Evolutionary conservation across 2,888 invertebrate genomes (phyloP).

Genomic region (Pseudococcus jackbeardsleyi): DNA sequence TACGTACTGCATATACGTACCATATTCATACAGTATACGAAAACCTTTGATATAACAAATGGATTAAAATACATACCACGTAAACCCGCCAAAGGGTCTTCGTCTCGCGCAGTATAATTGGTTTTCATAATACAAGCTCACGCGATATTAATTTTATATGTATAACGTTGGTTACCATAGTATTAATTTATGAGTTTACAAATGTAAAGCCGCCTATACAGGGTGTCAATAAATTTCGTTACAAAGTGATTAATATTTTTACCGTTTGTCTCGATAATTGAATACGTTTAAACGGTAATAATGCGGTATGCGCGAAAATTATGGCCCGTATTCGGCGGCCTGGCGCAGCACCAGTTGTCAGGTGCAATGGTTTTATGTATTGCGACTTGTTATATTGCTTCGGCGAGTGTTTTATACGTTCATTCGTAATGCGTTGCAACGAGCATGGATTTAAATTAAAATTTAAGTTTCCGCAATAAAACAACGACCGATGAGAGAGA

Average conservation of each 20-base stretch:
- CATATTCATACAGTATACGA: constrained; percentile 19
- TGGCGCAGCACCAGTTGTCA: constrained; percentile 3
- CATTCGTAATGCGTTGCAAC: neutral
- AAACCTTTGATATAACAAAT: constrained; percentile 57
- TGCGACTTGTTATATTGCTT: neutral
- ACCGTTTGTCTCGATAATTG: constrained; percentile 43
- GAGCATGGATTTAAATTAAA: neutral
- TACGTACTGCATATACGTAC: neutral
- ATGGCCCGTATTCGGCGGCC: neutral
- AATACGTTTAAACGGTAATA: constrained; percentile 46
- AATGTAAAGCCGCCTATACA: constrained; percentile 45
- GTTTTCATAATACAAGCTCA: constrained; percentile 57
- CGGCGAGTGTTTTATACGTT: neutral
- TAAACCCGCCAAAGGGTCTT: constrained; percentile 51
- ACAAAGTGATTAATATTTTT: constrained; percentile 48
- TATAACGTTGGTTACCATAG: constrained; percentile 54
- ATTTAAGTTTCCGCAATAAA: constrained; percentile 14
- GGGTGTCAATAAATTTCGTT: constrained; percentile 49
- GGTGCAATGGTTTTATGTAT: neutral
- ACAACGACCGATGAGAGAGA: neutral
- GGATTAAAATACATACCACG: constrained; percentile 53
- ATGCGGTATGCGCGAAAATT: constrained; percentile 35
- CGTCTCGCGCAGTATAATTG: constrained; percentile 45
- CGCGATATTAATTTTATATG: constrained; percentile 48
- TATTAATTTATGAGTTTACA: constrained; percentile 57